Conservation (phyloP, 2,888 invertebrate species). For the Vannuccia rotundouncinata region DNA sequence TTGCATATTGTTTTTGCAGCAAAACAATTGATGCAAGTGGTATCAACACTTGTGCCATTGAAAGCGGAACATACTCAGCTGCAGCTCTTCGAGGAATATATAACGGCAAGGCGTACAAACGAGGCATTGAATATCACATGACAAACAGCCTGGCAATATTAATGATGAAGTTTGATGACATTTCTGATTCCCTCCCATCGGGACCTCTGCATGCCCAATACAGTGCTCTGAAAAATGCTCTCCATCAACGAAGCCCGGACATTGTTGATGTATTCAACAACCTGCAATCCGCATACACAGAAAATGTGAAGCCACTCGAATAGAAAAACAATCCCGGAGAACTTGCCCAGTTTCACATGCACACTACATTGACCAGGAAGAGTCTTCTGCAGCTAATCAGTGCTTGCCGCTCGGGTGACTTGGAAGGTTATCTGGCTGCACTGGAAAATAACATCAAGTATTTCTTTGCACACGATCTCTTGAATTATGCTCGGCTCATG, state of each 20-base stretch:
- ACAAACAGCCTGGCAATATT: not conserved
- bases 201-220: not conserved
- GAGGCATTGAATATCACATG: constrained; percentile 39
- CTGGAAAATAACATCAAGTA: constrained; percentile 38
- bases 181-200: not conserved
- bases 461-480: constrained; percentile 39
- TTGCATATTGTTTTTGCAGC: constrained; percentile 40
- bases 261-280: not conserved
- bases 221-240: not conserved
- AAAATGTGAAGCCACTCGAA: not conserved
- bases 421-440: constrained; percentile 36
- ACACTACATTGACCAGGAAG: not conserved
- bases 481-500: constrained; percentile 37
- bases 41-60: constrained; percentile 37
- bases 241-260: not conserved
- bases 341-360: constrained; percentile 34
- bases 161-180: not conserved
- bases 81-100: constrained; percentile 40
- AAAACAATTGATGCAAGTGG: constrained; percentile 40
- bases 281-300: not conserved
- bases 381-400: constrained; percentile 36
- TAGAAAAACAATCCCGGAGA: constrained; percentile 17
- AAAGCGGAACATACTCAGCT: constrained; percentile 38
- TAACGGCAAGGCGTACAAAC: constrained; percentile 39
- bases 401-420: constrained; percentile 37